Percentiles rank a stretch among this genome's conserved stretches.
Conservation (phyloP, 2,888 invertebrate species). For the Limnephilus auricula region DNA sequence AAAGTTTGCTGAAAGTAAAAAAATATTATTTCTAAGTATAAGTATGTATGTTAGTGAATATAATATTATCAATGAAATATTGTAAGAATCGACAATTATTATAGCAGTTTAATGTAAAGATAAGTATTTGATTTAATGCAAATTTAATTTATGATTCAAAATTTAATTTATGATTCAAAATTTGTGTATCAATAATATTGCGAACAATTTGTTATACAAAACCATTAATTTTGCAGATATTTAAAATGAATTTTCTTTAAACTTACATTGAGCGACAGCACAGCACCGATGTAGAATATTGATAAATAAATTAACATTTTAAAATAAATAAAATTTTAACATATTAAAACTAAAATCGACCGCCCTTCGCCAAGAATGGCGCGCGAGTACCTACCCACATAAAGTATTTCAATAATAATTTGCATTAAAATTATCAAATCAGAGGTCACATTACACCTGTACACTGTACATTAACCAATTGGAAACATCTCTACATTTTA, state of each 20-base stretch:
- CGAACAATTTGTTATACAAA: background rate
- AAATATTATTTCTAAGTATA: background rate
- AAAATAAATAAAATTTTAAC: background rate
- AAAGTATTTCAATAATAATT: background rate
- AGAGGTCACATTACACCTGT: background rate
- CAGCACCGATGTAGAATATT: slow-evolving; percentile 38
- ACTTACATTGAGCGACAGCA: slow-evolving; percentile 48
- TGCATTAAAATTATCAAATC: background rate
- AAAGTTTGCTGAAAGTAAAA: background rate
- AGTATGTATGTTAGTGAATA: too few species aligned
- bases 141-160: background rate
- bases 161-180: background rate
- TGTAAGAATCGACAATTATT: too few species aligned
- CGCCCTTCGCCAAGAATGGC: slow-evolving; percentile 3
- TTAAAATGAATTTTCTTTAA: background rate
- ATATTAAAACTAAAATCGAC: slow-evolving; percentile 11
- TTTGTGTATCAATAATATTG: background rate
- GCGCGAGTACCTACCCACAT: background rate
- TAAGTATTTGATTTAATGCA: too few species aligned
- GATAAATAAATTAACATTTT: slow-evolving; percentile 44
- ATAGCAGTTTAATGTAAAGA: too few species aligned
- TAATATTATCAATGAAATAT: too few species aligned
- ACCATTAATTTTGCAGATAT: background rate
- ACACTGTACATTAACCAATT: background rate
- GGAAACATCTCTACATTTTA: background rate